phyloP scores from a whole-genome alignment of 92 coral and sea anemone species.

The Heteractis magnifica region DNA sequence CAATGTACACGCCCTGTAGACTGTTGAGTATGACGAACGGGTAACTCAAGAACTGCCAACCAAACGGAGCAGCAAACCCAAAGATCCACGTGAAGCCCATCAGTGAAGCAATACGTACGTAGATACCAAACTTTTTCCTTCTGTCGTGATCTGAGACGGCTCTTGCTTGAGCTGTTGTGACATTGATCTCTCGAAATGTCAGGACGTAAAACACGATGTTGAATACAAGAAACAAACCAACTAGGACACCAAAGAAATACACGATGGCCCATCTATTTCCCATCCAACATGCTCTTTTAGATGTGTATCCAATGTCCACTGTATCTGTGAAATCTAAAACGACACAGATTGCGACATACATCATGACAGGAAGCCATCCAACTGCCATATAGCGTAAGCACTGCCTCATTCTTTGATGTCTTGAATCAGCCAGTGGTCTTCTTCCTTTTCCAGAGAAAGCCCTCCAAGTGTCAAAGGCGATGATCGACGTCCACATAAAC shows the following conservation, averaged over 20 bases:
- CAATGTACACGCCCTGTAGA: slow-evolving; percentile 56
- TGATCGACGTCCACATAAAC: slow-evolving; percentile 66
- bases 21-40: slow-evolving; percentile 29
- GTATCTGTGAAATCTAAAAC: slow-evolving; percentile 47
- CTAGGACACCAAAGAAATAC: slow-evolving; percentile 46
- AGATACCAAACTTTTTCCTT: slow-evolving; percentile 37
- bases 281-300: slow-evolving; percentile 56
- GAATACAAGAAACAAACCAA: slow-evolving; percentile 26
- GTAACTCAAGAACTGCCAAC: slow-evolving; percentile 25
- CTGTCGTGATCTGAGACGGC: slow-evolving; percentile 26
- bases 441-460: slow-evolving; percentile 39
- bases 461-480: slow-evolving; percentile 64
- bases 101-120: slow-evolving; percentile 48
- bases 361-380: slow-evolving; percentile 61
- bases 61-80: slow-evolving; percentile 35
- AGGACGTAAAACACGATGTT: slow-evolving; percentile 37
- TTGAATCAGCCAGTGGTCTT: slow-evolving; percentile 24
- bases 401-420: slow-evolving; percentile 29
- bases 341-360: slow-evolving; percentile 38
- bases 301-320: slow-evolving; percentile 51
- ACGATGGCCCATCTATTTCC: slow-evolving; percentile 16
- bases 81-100: slow-evolving; percentile 59
- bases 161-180: slow-evolving; percentile 39
- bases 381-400: slow-evolving; percentile 50
- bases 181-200: slow-evolving; percentile 51